Base-by-base conservation (phyloP, 2,888 invertebrate species). In the Megastigmus dorsalis region DNA sequence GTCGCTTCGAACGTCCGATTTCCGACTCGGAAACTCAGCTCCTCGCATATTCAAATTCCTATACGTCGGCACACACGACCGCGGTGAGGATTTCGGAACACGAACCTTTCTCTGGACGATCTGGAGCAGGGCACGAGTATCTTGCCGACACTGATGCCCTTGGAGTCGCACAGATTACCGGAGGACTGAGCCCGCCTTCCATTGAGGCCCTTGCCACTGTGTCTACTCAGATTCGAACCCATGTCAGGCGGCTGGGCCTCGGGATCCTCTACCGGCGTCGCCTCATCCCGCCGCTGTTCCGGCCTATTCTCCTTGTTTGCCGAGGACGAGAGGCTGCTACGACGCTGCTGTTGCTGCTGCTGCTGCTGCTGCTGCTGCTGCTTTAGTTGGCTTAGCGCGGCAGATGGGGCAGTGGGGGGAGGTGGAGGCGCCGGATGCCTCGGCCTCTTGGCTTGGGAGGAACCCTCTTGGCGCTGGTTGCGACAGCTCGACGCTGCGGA, bases 211-310 rank as follows among this genome's bases (percentile, higher is more conserved):
- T 94, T 93, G 82, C 92, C 91, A 84, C 92, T 93, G 88, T 93
- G 93, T 78, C 94, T 92, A 90, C 94, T 93, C 85, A 94, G 92
- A 90, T 94, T 94, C 76, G 94, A 93, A 86, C 94, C 94, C 94
- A 94, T 94, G 9, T 88, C 91, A 78, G 55, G 13, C 28, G 18
- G 10, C 6, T 9, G 15, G 54, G 9, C n/a, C 28, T 43, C 55
- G 36, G 50, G 15, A 6, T 38, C 36, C 52, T 74, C 41, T 67
- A 67, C 41, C 63, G 43, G 3, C 41, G 41, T 13, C 9, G 30
- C 60, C 41, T 67, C 71, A 67, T 75, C 57, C 30, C 33, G 45
- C 10, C 28, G 1, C 18, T 41, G 38, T 7, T 4, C 79, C 54
- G 83, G 84, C 43, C 79, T 78, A 71, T 86, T 86, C 79, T 86